Evolutionary conservation across 2,888 invertebrate species (phyloP).

Genomic region (Philaethria dido): DNA sequence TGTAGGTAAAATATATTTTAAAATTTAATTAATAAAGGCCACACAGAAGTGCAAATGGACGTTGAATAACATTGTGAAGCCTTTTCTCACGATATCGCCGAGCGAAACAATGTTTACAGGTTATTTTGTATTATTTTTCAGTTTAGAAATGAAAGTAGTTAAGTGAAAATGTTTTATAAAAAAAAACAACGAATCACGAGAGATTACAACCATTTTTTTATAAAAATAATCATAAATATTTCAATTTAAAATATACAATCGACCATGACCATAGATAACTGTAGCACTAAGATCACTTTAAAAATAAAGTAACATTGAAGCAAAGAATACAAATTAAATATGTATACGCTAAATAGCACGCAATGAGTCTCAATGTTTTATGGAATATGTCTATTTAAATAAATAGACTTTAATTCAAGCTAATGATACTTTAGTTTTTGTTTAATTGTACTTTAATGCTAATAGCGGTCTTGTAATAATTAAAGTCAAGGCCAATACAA

Average conservation of each 20-base stretch:
- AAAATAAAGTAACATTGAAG: slow-evolving; percentile 2
- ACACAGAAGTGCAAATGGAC: slow-evolving; percentile 13
- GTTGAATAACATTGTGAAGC: slow-evolving; percentile 13
- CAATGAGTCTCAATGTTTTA: slow-evolving; percentile 13
- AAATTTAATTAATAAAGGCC: slow-evolving; percentile 8
- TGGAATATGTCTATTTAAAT: slow-evolving; percentile 9
- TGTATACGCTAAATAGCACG: not conserved
- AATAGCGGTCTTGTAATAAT: slow-evolving; percentile 27
- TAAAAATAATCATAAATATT: not conserved
- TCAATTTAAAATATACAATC: not conserved
- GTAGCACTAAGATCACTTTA: not conserved
- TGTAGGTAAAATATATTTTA: not conserved
- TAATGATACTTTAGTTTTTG: slow-evolving; percentile 9
- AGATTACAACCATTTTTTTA: not conserved
- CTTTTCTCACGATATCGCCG: slow-evolving; percentile 15
- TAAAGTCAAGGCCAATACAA: slow-evolving; percentile 31
- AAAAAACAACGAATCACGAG: not conserved
- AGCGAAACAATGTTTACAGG: slow-evolving; percentile 19
- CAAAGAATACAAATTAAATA: not conserved
- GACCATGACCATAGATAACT: not conserved
- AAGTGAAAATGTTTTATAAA: not conserved
- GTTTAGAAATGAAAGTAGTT: slow-evolving; percentile 12
- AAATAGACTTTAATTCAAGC: slow-evolving; percentile 1
- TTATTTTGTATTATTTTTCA: slow-evolving; percentile 19
- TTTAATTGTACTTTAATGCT: slow-evolving; percentile 23